phyloP scores from a whole-genome alignment of 2,797 vertebrate species.

The Ispidina picta region DNA sequence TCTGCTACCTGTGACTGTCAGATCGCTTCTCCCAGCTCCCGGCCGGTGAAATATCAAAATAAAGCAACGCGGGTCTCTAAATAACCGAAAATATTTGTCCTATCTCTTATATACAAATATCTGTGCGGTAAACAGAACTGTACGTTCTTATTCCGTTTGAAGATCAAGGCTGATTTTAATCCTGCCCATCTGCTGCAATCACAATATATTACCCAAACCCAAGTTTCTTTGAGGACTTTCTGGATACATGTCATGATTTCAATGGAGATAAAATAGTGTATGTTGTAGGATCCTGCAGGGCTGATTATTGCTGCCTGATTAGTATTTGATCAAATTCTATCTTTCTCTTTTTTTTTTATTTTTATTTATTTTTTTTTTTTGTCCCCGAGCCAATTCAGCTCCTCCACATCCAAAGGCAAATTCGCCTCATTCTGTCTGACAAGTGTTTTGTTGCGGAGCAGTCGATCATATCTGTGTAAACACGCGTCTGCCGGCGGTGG shows the following conservation, averaged over 20 bases:
- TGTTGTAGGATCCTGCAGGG: constrained; percentile 13
- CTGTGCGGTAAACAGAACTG: constrained; percentile 28
- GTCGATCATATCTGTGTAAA: constrained; percentile 43
- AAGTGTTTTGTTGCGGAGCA: constrained; percentile 38
- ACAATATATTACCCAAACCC: constrained; percentile 35
- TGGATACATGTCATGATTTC: constrained; percentile 45
- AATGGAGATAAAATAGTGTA: constrained; percentile 26
- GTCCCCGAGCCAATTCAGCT: constrained; percentile 1
- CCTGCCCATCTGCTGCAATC: constrained; percentile 34
- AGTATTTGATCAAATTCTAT: constrained; percentile 46
- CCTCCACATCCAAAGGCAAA: neutral
- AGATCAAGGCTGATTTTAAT: constrained; percentile 48
- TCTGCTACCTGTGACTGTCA: constrained; percentile 45
- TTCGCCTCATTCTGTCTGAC: constrained; percentile 57
- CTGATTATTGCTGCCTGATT: constrained; percentile 54
- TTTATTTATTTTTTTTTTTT: neutral
- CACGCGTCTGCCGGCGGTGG: constrained; percentile 19
- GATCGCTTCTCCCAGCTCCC: neutral
- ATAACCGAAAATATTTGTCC: constrained; percentile 36
- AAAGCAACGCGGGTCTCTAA: neutral
- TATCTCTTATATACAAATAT: constrained; percentile 49
- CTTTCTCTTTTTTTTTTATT: neutral
- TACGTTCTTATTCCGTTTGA: constrained; percentile 63
- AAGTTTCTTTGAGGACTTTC: constrained; percentile 60
- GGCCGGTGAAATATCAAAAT: neutral